A percentile compares a stretch with the other conserved stretches of the same genome.
These are phyloP conservation scores for Eulimnadia texana DNA, from an alignment of 1,140 invertebrate genomes.

Conservation along the genomic window DNA sequence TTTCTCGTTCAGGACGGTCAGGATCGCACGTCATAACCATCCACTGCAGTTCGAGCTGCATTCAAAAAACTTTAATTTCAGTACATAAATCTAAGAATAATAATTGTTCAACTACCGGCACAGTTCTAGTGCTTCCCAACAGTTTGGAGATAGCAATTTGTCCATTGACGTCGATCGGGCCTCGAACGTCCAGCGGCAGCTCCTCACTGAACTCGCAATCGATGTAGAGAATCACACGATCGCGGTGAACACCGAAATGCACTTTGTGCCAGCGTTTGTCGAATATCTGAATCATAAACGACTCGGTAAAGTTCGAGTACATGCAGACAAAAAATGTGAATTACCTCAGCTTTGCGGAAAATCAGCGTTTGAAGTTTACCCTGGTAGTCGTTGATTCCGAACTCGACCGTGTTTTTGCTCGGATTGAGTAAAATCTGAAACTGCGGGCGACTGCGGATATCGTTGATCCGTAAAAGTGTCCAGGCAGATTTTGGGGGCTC, in stretches of 20 bases:
- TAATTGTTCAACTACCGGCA: constrained; percentile 32
- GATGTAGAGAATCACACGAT: constrained; percentile 48
- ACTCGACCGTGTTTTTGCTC: constrained; percentile 40
- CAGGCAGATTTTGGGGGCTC: constrained; percentile 43
- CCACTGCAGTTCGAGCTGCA: constrained; percentile 54
- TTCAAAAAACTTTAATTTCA: not conserved
- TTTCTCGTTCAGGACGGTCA: constrained; percentile 45
- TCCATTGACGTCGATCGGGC: constrained; percentile 47
- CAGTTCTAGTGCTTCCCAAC: constrained; percentile 36
- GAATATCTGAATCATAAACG: constrained; percentile 47
- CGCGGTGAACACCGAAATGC: constrained; percentile 50
- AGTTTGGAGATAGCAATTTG: constrained; percentile 47
- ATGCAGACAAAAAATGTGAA: no score
- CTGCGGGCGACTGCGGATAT: constrained; percentile 40
- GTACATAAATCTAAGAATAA: no score
- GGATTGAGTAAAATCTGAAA: constrained; percentile 46
- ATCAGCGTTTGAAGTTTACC: constrained; percentile 40
- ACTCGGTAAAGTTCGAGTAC: no score
- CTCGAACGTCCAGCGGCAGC: constrained; percentile 34
- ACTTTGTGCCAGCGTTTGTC: constrained; percentile 64
- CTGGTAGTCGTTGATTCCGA: constrained; percentile 41
- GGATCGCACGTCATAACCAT: constrained; percentile 62
- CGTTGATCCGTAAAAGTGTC: constrained; percentile 51
- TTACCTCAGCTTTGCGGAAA: constrained; percentile 41
- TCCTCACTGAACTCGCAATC: constrained; percentile 43